A percentile compares a stretch with the other conserved stretches of the same genome.
These are phyloP conservation scores for Brachionichthys hirsutus DNA, from an alignment of 2,113 vertebrate genomes.

Conservation along the genomic window DNA sequence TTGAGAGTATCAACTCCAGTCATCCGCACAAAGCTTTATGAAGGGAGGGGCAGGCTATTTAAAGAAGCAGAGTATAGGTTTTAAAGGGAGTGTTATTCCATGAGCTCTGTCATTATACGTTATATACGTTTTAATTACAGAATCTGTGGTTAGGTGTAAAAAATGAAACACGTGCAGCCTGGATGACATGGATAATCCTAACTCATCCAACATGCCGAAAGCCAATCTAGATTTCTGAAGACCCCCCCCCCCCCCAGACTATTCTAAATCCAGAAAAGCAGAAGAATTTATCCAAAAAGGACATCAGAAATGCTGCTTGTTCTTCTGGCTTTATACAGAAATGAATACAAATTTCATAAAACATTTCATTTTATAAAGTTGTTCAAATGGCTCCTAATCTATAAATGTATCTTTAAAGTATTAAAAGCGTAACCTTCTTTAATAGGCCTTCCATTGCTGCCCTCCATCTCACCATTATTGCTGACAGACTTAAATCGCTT, in stretches of 20 bases:
- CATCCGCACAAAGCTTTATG: constrained; percentile 35
- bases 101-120: constrained; percentile 54
- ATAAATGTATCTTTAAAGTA: no score
- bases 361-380: not conserved
- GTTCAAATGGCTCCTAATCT: no score
- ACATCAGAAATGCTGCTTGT: no score
- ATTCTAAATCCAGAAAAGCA: constrained; percentile 5
- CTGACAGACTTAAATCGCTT: constrained; percentile 56
- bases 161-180: constrained; percentile 22
- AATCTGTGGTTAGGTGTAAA: constrained; percentile 47
- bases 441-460: no score
- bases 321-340: no score
- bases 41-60: constrained; percentile 51
- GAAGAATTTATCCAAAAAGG: no score
- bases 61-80: constrained; percentile 43
- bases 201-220: constrained; percentile 14
- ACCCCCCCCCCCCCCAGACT: no score
- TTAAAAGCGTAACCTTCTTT: no score
- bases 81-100: constrained; percentile 34
- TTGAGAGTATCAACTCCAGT: constrained; percentile 39
- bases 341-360: not conserved
- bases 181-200: constrained; percentile 1
- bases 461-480: constrained; percentile 34
- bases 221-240: constrained; percentile 1
- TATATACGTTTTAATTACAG: constrained; percentile 52